Evolutionary conservation across 2,113 vertebrate genomes (phyloP).

Genomic region (Rhabdomys dilectus): DNA sequence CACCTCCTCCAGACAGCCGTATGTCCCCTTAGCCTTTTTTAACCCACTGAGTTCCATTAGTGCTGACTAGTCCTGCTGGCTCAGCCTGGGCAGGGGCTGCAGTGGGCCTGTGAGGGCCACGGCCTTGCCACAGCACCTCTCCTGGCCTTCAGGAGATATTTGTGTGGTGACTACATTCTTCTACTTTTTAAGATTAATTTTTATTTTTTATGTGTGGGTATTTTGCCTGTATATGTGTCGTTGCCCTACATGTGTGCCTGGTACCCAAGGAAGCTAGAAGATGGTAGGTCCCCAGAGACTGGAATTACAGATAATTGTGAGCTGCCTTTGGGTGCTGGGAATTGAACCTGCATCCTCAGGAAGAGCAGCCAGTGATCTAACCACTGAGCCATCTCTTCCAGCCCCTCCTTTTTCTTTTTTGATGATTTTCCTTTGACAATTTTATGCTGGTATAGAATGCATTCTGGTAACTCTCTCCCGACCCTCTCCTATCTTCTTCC

Average conservation of each 20-base stretch:
- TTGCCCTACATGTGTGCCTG: background rate
- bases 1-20: background rate
- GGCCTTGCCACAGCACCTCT: background rate
- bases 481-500: background rate
- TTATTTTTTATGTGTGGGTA: background rate
- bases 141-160: background rate
- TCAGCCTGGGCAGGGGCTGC: background rate
- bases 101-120: background rate
- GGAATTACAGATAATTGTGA: background rate
- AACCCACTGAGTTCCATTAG: background rate
- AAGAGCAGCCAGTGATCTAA: background rate
- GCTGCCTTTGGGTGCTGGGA: no score
- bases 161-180: background rate
- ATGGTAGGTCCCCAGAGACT: background rate
- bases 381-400: background rate
- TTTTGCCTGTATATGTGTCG: background rate
- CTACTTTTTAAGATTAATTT: background rate
- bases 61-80: background rate
- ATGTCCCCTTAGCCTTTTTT: no score
- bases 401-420: background rate
- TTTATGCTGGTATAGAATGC: background rate
- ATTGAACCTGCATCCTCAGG: background rate
- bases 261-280: background rate
- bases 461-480: background rate
- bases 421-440: background rate